Evolutionary conservation across 2,113 vertebrate species (phyloP).

Genomic region (Thamnophis sirtalis): DNA sequence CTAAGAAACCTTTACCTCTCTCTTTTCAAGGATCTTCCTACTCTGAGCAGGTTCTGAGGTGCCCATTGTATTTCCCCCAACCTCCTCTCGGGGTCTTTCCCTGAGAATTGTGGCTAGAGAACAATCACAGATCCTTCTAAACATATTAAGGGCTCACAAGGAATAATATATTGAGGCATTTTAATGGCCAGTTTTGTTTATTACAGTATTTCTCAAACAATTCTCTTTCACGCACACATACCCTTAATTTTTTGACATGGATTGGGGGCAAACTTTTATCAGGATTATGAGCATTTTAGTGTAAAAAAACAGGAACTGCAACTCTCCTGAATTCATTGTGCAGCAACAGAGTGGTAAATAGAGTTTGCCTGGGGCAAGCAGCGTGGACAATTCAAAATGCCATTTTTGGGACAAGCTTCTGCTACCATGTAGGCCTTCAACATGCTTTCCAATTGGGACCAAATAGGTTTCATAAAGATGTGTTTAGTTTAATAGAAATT

Average conservation of each 20-base stretch:
- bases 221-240: not conserved
- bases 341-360: not conserved
- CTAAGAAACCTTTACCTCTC: not conserved
- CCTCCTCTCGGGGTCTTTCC: not conserved
- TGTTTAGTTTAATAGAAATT: not conserved
- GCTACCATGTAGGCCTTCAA: not conserved
- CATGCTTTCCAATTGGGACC: not conserved
- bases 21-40: not conserved
- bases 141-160: not conserved
- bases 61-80: not conserved
- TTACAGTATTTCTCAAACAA: not conserved
- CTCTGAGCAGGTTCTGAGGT: not conserved
- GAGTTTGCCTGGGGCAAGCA: not conserved
- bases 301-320: not conserved
- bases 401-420: not conserved
- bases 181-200: not conserved
- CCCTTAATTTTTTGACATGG: not conserved
- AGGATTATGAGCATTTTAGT: not conserved
- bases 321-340: not conserved
- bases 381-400: not conserved
- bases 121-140: not conserved
- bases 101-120: not conserved
- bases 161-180: not conserved
- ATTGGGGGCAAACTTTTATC: not conserved
- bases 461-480: not conserved